Percentiles rank a stretch among this genome's conserved stretches.
These are phyloP conservation scores for Gymnopithys bicolor DNA, from an alignment of 2,797 vertebrate genomes.

Conservation along the genomic window DNA sequence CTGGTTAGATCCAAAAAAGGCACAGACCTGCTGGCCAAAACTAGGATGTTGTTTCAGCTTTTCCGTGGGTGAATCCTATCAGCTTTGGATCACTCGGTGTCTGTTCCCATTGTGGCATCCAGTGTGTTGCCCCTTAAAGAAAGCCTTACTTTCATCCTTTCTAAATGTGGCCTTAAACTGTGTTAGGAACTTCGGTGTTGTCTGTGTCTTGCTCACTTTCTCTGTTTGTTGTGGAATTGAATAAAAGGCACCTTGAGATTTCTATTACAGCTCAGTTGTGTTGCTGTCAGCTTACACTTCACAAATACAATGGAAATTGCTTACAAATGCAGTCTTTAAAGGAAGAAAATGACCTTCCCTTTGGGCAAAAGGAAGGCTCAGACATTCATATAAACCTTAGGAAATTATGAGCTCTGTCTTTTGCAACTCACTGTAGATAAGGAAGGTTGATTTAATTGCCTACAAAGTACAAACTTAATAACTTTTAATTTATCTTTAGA, in stretches of 20 bases:
- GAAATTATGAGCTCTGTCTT: constrained; percentile 26
- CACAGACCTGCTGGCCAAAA: not conserved
- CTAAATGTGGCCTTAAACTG: constrained; percentile 81
- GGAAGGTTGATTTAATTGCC: constrained; percentile 2
- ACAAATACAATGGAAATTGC: constrained; percentile 50
- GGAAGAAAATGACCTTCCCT: constrained; percentile 35
- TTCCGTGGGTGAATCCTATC: not conserved
- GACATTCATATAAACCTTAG: not conserved
- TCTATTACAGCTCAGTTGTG: not conserved
- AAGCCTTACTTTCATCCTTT: constrained; percentile 80
- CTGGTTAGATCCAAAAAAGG: not conserved
- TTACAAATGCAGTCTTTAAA: constrained; percentile 47
- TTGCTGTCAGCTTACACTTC: constrained; percentile 47
- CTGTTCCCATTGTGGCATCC: constrained; percentile 54
- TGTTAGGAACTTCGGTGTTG: constrained; percentile 65
- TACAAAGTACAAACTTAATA: not conserved
- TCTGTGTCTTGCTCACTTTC: constrained; percentile 52
- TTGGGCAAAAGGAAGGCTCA: constrained; percentile 35
- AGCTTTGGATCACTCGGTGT: not conserved
- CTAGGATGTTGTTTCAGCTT: constrained; percentile 11
- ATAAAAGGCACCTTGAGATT: constrained; percentile 67
- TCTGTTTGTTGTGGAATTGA: constrained; percentile 49
- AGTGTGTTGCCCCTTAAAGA: constrained; percentile 44
- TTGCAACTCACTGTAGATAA: not conserved
- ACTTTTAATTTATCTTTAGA: constrained; percentile 19